Evolutionary conservation across 2,888 invertebrate genomes (phyloP).

Genomic region (Zaprionus bogoriensis): DNA sequence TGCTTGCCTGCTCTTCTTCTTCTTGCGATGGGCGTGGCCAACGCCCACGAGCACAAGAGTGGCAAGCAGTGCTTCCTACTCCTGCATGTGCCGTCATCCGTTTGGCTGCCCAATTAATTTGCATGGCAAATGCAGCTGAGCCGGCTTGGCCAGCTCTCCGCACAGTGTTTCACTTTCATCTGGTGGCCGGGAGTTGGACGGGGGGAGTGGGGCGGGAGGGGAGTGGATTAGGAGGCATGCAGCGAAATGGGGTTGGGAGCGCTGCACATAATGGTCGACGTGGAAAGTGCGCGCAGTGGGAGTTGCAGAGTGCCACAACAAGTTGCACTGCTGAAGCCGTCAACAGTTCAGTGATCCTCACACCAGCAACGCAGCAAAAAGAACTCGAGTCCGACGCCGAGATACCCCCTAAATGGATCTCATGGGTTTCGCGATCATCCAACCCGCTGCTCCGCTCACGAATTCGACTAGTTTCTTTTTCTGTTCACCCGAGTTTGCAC

Average conservation of each 20-base stretch:
- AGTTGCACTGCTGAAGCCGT: conserved; percentile 12
- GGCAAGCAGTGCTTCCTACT: conserved; percentile 42
- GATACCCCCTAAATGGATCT: background rate
- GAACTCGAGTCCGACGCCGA: background rate
- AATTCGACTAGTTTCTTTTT: too few species aligned
- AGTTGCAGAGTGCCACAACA: conserved; percentile 21
- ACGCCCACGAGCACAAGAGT: conserved; percentile 17
- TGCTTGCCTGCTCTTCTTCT: background rate
- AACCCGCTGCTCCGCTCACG: too few species aligned
- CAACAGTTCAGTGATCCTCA: conserved; percentile 51
- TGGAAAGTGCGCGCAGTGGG: conserved; percentile 50
- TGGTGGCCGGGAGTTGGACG: too few species aligned
- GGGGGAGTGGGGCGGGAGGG: background rate
- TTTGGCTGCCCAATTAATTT: conserved; percentile 64
- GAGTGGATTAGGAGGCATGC: background rate
- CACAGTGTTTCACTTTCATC: background rate
- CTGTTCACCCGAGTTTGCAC: background rate
- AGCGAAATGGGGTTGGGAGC: background rate
- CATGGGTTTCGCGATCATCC: too few species aligned
- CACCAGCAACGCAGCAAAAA: background rate
- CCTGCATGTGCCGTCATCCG: conserved; percentile 44
- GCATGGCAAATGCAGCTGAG: conserved; percentile 50
- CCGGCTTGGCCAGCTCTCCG: conserved; percentile 59
- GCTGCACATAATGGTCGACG: conserved; percentile 42
- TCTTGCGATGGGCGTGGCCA: conserved; percentile 11